Conservation (phyloP, 1,140 invertebrate species). For the Cyrtorhinus lividipennis region DNA sequence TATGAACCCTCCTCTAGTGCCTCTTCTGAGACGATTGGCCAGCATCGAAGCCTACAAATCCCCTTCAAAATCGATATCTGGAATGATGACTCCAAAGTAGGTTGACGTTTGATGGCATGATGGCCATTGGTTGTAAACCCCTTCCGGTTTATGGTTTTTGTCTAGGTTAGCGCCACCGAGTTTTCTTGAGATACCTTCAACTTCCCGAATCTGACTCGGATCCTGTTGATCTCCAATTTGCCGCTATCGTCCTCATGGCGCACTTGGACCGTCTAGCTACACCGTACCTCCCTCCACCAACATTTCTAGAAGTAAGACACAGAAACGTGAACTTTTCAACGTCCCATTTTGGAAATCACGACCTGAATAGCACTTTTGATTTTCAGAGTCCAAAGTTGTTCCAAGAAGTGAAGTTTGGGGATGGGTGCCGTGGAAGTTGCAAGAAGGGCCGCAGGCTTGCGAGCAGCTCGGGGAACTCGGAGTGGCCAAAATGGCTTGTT, state of each 20-base stretch:
- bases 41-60: conserved; percentile 37
- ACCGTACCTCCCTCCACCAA: conserved; percentile 56
- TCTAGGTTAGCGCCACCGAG: conserved; percentile 38
- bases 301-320: conserved; percentile 34
- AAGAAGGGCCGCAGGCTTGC: conserved; percentile 40
- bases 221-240: conserved; percentile 67
- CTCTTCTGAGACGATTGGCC: conserved; percentile 46
- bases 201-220: conserved; percentile 64
- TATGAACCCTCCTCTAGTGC: conserved; percentile 54
- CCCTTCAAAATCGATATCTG: conserved; percentile 15
- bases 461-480: conserved; percentile 45
- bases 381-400: conserved; percentile 22
- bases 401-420: conserved; percentile 52
- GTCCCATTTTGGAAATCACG: too few species aligned
- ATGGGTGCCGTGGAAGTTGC: conserved; percentile 39
- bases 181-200: conserved; percentile 45
- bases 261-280: conserved; percentile 73
- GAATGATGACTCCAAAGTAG: conserved; percentile 18
- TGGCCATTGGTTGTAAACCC: neutral
- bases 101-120: too few species aligned
- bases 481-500: conserved; percentile 50
- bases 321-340: too few species aligned
- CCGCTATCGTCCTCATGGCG: conserved; percentile 74
- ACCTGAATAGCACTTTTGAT: too few species aligned
- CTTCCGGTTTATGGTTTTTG: conserved; percentile 14